These are phyloP conservation scores for Battus philenor DNA, from an alignment of 1,140 invertebrate genomes.

Conservation along the genomic window DNA sequence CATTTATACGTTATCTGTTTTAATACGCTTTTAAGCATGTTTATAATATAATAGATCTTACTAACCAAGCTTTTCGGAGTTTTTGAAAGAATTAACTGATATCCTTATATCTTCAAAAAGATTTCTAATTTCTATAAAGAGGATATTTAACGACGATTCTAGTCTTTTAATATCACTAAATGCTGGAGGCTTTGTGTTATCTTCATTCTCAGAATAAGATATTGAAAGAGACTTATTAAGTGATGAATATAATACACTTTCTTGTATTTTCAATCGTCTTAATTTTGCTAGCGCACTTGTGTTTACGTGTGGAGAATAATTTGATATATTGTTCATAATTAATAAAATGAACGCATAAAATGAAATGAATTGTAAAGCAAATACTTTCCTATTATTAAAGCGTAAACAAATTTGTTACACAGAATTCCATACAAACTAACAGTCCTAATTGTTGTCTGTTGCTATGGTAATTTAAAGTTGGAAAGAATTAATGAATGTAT, in stretches of 20 bases:
- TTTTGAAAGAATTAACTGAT: constrained; percentile 21
- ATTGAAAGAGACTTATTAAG: constrained; percentile 27
- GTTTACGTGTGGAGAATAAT: not conserved
- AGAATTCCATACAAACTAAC: no score
- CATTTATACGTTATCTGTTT: no score
- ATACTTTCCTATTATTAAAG: no score
- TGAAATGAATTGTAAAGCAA: no score
- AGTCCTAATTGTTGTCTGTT: no score
- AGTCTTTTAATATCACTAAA: constrained; percentile 27
- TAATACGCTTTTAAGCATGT: no score
- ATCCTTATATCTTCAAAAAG: constrained; percentile 49
- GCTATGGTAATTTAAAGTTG: no score
- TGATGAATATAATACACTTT: constrained; percentile 38
- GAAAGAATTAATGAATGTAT: no score
- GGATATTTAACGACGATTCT: constrained; percentile 28
- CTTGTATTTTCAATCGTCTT: constrained; percentile 54
- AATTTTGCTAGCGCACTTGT: constrained; percentile 30
- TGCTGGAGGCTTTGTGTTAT: constrained; percentile 18
- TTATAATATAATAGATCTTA: no score
- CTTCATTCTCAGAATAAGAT: constrained; percentile 9
- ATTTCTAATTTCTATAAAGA: constrained; percentile 36
- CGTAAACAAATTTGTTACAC: no score
- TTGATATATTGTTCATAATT: no score
- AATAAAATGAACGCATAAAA: no score
- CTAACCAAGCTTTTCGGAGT: constrained; percentile 22